Percentiles rank a stretch among this genome's conserved stretches.
phyloP scores from a whole-genome alignment of 1,140 invertebrate species.

The Armadillidium nasatum region DNA sequence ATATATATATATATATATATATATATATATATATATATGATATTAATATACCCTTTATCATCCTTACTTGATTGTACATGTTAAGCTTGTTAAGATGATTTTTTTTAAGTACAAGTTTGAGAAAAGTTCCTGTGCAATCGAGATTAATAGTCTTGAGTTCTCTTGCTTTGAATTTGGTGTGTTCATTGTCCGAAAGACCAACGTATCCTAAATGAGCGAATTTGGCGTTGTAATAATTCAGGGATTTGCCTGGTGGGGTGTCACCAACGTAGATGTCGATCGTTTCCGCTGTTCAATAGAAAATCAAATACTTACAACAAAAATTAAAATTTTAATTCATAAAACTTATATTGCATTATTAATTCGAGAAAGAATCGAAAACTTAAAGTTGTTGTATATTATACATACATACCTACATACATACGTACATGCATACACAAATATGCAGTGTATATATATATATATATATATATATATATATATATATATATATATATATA shows the following conservation, averaged over 20 bases:
- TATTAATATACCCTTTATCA: slow-evolving; percentile 23
- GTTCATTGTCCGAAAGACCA: slow-evolving; percentile 71
- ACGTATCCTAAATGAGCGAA: slow-evolving; percentile 75
- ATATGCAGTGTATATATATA: no score
- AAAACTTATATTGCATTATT: no score
- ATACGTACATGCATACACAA: no score
- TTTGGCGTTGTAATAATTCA: slow-evolving; percentile 50
- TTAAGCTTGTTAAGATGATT: slow-evolving; percentile 72
- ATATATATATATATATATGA: no score
- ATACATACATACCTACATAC: no score
- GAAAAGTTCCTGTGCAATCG: slow-evolving; percentile 68
- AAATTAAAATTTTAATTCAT: no score
- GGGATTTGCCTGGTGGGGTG: slow-evolving; percentile 52
- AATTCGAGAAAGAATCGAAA: no score
- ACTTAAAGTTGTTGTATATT: no score
- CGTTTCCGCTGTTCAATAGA: slow-evolving; percentile 45
- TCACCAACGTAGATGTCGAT: slow-evolving; percentile 49
- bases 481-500: no score
- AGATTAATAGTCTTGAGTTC: slow-evolving; percentile 81
- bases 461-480: no score
- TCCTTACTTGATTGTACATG: slow-evolving; percentile 70
- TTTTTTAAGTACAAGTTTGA: slow-evolving; percentile 77
- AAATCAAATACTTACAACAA: no score
- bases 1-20: no score
- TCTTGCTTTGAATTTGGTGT: slow-evolving; percentile 72